These are phyloP conservation scores for Hyperoplus lanceolatus DNA, from an alignment of 2,797 vertebrate genomes.

Conservation along the genomic window DNA sequence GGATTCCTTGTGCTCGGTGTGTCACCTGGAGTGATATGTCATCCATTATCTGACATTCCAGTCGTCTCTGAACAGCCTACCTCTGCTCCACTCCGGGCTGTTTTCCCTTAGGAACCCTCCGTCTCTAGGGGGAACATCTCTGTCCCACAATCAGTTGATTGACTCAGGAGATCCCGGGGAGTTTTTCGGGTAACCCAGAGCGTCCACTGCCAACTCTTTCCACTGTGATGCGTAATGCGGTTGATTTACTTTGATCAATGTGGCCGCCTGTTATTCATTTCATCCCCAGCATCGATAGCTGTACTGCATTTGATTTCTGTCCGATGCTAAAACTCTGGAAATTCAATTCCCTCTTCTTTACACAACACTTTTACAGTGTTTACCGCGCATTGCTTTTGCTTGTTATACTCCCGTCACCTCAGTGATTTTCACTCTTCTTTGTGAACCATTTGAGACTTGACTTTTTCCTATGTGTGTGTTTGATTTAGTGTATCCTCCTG, in stretches of 20 bases:
- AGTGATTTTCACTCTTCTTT: neutral
- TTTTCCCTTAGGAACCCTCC: conserved; percentile 21
- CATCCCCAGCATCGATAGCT: conserved; percentile 36
- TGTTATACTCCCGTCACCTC: neutral
- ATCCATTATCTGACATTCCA: conserved; percentile 75
- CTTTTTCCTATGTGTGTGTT: neutral
- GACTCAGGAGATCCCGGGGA: conserved; percentile 38
- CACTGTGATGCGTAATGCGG: conserved; percentile 36
- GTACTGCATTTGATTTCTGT: conserved; percentile 39
- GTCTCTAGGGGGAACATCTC: conserved; percentile 38
- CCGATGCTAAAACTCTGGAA: conserved; percentile 22
- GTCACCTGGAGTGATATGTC: conserved; percentile 71
- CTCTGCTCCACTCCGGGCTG: conserved; percentile 25
- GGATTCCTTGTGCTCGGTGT: conserved; percentile 65
- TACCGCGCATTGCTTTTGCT: neutral
- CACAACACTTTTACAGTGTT: conserved; percentile 4
- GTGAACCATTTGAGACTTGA: neutral
- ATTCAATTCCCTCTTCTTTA: conserved; percentile 34
- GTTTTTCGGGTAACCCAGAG: conserved; percentile 32
- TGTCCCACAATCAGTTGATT: conserved; percentile 40
- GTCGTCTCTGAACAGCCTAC: conserved; percentile 50
- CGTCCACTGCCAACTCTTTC: conserved; percentile 21
- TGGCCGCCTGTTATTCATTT: conserved; percentile 57
- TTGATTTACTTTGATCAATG: conserved; percentile 66
- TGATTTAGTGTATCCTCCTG: neutral